Base-by-base conservation (phyloP, 2,113 vertebrate species). In the Nothobranchius kuhntae region DNA sequence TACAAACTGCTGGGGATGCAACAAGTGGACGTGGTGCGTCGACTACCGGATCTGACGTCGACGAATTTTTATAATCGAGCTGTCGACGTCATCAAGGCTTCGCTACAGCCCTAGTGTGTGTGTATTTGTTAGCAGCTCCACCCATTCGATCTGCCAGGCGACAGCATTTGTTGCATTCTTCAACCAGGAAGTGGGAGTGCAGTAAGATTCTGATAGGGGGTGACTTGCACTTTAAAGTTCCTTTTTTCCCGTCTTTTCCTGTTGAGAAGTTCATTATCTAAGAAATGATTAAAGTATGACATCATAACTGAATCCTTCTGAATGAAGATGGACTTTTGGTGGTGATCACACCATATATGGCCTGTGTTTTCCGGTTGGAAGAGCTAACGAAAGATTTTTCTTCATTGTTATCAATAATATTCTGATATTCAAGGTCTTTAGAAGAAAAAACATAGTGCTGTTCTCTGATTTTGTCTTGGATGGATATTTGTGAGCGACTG, bases 181-280 rank as follows among this genome's bases (percentile, higher is more conserved):
- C 21, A 21, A 21, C 21, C 21, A 21, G 21, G 21, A 21, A 21
- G 21, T 21, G 21, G 21, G 21, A 21, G 21, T 21, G 21, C 1
- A 21, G 21, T 21, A 21, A 21, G 21, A 21, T 21, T 21, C 21
- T 21, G 21, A 1, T 21, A 21, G 21, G 21, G 21, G 21, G 21
- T 21, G 21, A 21, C 30, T 30, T 30, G 30, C 30, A 1, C 4
- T n/a, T 46, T 30, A 14, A 44, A 24, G 1, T 68, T 4, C 14
- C 26, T 40, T 12, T 46, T 7, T 47, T 21, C 21, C 6, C n/a
- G 53, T 30, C 13, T 63, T 48, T 61, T 77, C 24, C 30, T 63
- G 9, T 63, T 60, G 30, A 75, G 65, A 48, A 44, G 6, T 35
- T 64, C 30, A 21, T 30, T 15, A 47, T 63, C 30, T 7, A 44